A percentile compares a stretch with the other conserved stretches of the same genome.
phyloP scores from a whole-genome alignment of 2,888 invertebrate species.

The Microplitis manilae region DNA sequence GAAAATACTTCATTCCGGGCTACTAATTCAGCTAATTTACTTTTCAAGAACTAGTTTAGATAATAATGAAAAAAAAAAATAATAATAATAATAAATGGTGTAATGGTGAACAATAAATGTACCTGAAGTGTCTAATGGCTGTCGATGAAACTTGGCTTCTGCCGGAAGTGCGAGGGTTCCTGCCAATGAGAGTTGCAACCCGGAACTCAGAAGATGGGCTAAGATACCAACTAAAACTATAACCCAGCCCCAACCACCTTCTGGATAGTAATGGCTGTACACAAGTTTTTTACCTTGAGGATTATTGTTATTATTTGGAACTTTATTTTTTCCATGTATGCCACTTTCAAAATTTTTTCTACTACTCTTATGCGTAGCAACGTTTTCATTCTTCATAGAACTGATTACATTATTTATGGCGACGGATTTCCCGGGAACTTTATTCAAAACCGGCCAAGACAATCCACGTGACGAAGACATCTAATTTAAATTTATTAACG shows the following conservation, averaged over 20 bases:
- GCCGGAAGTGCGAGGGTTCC: slow-evolving; percentile 60
- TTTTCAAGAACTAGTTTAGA: neutral
- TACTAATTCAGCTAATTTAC: neutral
- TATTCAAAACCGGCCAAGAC: slow-evolving; percentile 73
- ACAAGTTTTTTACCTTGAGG: slow-evolving; percentile 77
- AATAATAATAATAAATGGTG: neutral
- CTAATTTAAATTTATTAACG: slow-evolving; percentile 6
- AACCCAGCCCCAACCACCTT: slow-evolving; percentile 86
- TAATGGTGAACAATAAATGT: slow-evolving; percentile 42
- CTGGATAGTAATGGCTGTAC: slow-evolving; percentile 86
- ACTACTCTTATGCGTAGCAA: slow-evolving; percentile 18
- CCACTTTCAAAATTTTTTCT: neutral
- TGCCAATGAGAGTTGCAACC: slow-evolving; percentile 78
- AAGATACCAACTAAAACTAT: slow-evolving; percentile 77
- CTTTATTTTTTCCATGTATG: slow-evolving; percentile 2
- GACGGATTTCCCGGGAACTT: slow-evolving; percentile 42
- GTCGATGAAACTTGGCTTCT: slow-evolving; percentile 60
- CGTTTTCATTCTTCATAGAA: slow-evolving; percentile 38
- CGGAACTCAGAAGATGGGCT: slow-evolving; percentile 83
- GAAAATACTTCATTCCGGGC: neutral
- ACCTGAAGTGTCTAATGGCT: slow-evolving; percentile 63
- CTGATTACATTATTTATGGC: slow-evolving; percentile 32
- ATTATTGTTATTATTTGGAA: neutral
- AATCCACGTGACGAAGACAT: slow-evolving; percentile 73
- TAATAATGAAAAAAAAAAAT: neutral